Evolutionary conservation across 2,888 invertebrate genomes (phyloP).

Genomic region (Lysandra bellargus): DNA sequence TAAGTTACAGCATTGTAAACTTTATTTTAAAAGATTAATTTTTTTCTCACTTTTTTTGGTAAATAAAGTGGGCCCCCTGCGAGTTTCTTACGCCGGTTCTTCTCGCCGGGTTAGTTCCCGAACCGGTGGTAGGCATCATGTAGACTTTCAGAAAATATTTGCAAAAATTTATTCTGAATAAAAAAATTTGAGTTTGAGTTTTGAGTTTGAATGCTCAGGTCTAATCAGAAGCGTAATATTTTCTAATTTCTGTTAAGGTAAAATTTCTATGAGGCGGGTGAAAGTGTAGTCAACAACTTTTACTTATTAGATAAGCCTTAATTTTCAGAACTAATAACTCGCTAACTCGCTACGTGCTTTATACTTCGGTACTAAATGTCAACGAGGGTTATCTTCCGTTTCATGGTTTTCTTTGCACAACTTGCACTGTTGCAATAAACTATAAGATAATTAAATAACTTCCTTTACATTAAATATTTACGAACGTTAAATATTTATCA

Average conservation of each 20-base stretch:
- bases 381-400: background rate
- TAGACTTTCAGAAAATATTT: too few relatives aligned
- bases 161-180: too few relatives aligned
- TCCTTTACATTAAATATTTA: background rate
- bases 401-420: background rate
- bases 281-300: conserved; percentile 21
- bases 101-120: too few relatives aligned
- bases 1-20: too few relatives aligned
- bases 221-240: background rate
- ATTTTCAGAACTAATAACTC: conserved; percentile 22
- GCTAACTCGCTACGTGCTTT: conserved; percentile 6
- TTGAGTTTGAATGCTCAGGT: too few relatives aligned
- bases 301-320: conserved; percentile 27
- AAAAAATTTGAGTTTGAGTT: too few relatives aligned
- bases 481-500: background rate
- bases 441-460: background rate
- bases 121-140: too few relatives aligned
- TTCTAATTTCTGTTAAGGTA: conserved; percentile 2
- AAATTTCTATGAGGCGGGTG: conserved; percentile 16
- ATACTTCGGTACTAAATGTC: background rate
- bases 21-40: too few relatives aligned
- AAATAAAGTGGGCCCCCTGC: too few relatives aligned
- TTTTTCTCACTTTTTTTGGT: too few relatives aligned
- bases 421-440: conserved; percentile 1
- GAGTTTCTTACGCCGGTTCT: too few relatives aligned